Conservation (phyloP, 2,888 invertebrate genomes). For the Seladonia tumulorum region DNA sequence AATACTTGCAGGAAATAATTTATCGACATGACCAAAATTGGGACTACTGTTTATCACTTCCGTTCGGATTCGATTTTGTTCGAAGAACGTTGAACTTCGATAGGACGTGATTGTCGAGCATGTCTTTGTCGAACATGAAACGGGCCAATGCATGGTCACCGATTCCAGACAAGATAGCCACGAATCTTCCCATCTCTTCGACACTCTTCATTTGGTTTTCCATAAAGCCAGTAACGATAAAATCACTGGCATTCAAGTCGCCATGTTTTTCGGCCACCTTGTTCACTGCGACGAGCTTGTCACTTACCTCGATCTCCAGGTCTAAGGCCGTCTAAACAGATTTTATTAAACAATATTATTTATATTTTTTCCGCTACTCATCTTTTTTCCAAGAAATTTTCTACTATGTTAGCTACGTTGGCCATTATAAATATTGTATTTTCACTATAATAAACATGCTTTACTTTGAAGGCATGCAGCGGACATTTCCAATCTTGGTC, state of each 20-base stretch:
- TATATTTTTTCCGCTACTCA: not conserved
- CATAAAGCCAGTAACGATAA: slow-evolving; percentile 85
- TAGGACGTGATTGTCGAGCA: slow-evolving; percentile 73
- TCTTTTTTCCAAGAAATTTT: not conserved
- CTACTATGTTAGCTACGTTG: not conserved
- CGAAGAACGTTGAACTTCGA: slow-evolving; percentile 72
- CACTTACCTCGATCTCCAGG: slow-evolving; percentile 74
- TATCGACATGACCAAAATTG: not conserved
- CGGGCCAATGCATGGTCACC: slow-evolving; percentile 76
- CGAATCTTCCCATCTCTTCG: slow-evolving; percentile 86
- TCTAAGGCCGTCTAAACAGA: slow-evolving; percentile 70
- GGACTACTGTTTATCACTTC: not conserved
- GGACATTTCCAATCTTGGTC: slow-evolving; percentile 83
- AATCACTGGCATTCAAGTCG: slow-evolving; percentile 85
- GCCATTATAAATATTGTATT: not conserved
- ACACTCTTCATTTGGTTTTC: slow-evolving; percentile 87
- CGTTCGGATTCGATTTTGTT: slow-evolving; percentile 25
- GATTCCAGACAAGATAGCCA: slow-evolving; percentile 83
- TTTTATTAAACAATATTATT: not conserved
- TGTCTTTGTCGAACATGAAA: slow-evolving; percentile 78
- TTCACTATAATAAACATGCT: slow-evolving; percentile 41
- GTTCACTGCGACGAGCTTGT: slow-evolving; percentile 84
- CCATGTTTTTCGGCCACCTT: slow-evolving; percentile 83
- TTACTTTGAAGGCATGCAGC: slow-evolving; percentile 82
- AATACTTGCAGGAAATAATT: not conserved